phyloP scores from a whole-genome alignment of 2,797 vertebrate genomes.

The Philypnodon macrostomus region DNA sequence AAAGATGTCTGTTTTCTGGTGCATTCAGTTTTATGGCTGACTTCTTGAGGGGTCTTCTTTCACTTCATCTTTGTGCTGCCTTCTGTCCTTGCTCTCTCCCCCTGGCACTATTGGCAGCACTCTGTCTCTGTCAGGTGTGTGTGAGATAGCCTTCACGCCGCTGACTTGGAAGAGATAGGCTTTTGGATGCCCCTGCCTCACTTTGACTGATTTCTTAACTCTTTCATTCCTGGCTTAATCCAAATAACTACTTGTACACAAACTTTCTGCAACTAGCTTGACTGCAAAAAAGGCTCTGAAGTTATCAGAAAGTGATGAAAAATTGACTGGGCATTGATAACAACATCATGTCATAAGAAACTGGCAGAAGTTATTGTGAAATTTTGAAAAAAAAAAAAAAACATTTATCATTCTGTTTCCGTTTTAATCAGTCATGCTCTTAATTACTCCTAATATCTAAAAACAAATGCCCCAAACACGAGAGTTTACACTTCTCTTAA shows the following conservation, averaged over 20 bases:
- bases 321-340: background rate
- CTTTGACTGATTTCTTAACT: slow-evolving; percentile 46
- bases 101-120: slow-evolving; percentile 62
- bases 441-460: background rate
- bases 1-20: slow-evolving; percentile 32
- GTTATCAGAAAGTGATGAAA: background rate
- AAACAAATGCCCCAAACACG: background rate
- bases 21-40: slow-evolving; percentile 28
- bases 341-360: too few relatives aligned
- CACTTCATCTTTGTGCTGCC: slow-evolving; percentile 33
- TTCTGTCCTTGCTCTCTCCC: slow-evolving; percentile 52
- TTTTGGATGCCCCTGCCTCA: slow-evolving; percentile 47
- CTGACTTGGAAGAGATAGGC: slow-evolving; percentile 57
- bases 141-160: slow-evolving; percentile 65
- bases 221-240: slow-evolving; percentile 24
- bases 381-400: too few relatives aligned
- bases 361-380: too few relatives aligned
- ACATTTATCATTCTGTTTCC: too few relatives aligned
- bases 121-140: slow-evolving; percentile 69
- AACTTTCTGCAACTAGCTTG: background rate
- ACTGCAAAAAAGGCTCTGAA: background rate
- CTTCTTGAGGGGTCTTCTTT: slow-evolving; percentile 27
- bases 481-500: background rate
- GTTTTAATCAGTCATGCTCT: too few relatives aligned
- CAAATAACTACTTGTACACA: slow-evolving; percentile 5